Evolutionary conservation across 2,113 vertebrate genomes (phyloP).

Genomic region (Labeo catla): DNA sequence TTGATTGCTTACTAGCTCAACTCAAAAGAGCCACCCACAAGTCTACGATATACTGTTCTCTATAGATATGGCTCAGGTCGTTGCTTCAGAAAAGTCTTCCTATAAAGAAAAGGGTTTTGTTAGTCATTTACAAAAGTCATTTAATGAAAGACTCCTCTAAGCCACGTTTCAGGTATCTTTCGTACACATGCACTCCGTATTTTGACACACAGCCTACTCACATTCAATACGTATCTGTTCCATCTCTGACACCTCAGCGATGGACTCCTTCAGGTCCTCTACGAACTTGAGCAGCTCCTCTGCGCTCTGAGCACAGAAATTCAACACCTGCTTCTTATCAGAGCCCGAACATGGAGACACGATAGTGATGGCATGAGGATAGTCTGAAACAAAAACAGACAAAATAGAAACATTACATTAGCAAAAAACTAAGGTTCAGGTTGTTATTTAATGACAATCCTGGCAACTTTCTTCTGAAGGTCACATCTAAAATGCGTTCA

Average conservation of each 20-base stretch:
- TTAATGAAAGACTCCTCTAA: not conserved
- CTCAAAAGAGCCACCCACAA: not conserved
- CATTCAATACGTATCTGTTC: slow-evolving; percentile 98
- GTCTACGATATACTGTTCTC: not conserved
- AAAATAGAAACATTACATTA: not conserved
- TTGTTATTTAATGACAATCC: not conserved
- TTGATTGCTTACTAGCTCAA: not conserved
- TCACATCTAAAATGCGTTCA: not conserved
- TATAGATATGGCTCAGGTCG: not conserved
- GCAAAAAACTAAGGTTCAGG: not conserved
- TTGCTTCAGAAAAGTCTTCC: not conserved
- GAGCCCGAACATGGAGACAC: slow-evolving; percentile 90
- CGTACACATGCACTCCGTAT: not conserved
- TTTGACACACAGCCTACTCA: slow-evolving; percentile 70
- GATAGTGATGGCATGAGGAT: slow-evolving; percentile 96
- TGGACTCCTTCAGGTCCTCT: slow-evolving; percentile 97
- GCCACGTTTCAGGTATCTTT: not conserved
- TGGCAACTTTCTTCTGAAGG: not conserved
- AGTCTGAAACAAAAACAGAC: slow-evolving; percentile 77
- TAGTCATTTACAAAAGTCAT: not conserved
- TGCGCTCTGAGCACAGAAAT: slow-evolving; percentile 93
- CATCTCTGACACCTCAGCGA: slow-evolving; percentile 96
- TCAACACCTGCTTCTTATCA: slow-evolving; percentile 94
- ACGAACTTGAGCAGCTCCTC: slow-evolving; percentile 98
- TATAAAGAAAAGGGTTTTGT: not conserved